phyloP scores from a whole-genome alignment of 2,113 vertebrate genomes.

The Capra hircus region DNA sequence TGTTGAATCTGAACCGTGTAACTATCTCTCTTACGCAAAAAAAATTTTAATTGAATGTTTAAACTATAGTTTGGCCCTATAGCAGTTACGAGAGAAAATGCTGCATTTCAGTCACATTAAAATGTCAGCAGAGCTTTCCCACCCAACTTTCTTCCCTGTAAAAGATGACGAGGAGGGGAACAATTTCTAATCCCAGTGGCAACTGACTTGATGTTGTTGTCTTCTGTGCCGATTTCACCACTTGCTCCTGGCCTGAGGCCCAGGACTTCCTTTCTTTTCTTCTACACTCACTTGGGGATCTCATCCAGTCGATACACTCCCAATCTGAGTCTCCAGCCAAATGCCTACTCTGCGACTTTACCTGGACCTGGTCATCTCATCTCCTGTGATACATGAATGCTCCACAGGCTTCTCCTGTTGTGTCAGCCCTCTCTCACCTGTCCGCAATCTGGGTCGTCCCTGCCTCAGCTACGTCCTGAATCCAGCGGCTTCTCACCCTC shows the following conservation, averaged over 20 bases:
- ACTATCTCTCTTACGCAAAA: background rate
- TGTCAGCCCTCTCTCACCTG: background rate
- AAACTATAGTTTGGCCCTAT: background rate
- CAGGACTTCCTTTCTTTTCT: background rate
- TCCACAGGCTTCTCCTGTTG: rapidly evolving
- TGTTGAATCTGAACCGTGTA: background rate
- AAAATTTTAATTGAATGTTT: no score
- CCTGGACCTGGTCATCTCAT: rapidly evolving
- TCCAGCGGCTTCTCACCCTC: background rate
- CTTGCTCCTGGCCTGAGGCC: background rate
- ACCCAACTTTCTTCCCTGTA: background rate
- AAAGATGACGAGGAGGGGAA: background rate
- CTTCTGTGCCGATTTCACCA: background rate
- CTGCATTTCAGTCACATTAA: background rate
- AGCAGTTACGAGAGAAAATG: background rate
- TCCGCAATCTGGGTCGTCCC: no score
- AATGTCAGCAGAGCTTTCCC: background rate
- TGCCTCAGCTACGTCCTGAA: rapidly evolving
- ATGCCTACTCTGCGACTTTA: rapidly evolving
- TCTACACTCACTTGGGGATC: background rate
- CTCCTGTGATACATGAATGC: rapidly evolving
- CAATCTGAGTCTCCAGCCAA: background rate
- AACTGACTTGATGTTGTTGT: no score
- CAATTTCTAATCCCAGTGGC: background rate
- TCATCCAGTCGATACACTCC: background rate